Conservation (phyloP, 2,113 vertebrate genomes). For the Oreotrochilus melanogaster region DNA sequence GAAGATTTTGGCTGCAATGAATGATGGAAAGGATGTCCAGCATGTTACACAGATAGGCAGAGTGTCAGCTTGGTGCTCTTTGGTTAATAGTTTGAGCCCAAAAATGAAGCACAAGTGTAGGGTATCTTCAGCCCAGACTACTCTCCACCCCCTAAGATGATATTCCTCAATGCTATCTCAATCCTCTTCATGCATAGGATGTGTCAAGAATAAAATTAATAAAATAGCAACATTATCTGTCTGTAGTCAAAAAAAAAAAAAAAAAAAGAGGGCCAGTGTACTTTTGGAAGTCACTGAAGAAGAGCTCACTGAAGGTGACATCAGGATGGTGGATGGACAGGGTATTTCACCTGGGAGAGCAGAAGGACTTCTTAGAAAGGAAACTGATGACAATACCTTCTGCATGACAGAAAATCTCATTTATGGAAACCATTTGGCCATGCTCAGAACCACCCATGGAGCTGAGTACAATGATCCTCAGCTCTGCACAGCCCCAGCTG, state of each 20-base stretch:
- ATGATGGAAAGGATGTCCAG: not conserved
- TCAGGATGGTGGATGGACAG: not conserved
- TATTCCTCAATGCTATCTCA: not conserved
- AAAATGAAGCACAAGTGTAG: not conserved
- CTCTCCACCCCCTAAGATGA: not conserved
- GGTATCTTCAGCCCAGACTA: not conserved
- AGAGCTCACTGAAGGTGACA: not conserved
- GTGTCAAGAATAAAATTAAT: not conserved
- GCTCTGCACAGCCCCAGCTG: not conserved
- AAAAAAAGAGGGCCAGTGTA: not conserved
- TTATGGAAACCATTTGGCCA: constrained; percentile 51
- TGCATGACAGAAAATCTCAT: constrained; percentile 9
- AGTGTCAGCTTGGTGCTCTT: not conserved
- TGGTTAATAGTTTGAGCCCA: not conserved
- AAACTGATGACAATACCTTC: not conserved
- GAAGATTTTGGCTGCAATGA: not conserved
- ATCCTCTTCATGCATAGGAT: not conserved
- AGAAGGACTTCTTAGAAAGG: constrained; percentile 8
- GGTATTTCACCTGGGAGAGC: not conserved
- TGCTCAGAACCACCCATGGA: not conserved
- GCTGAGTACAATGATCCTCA: not conserved
- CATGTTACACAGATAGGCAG: not conserved
- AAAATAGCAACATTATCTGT: not conserved
- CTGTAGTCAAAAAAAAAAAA: not conserved
- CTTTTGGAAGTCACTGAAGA: not conserved